Evolutionary conservation across 1,140 invertebrate species (phyloP).

Genomic region (Myzus persicae): DNA sequence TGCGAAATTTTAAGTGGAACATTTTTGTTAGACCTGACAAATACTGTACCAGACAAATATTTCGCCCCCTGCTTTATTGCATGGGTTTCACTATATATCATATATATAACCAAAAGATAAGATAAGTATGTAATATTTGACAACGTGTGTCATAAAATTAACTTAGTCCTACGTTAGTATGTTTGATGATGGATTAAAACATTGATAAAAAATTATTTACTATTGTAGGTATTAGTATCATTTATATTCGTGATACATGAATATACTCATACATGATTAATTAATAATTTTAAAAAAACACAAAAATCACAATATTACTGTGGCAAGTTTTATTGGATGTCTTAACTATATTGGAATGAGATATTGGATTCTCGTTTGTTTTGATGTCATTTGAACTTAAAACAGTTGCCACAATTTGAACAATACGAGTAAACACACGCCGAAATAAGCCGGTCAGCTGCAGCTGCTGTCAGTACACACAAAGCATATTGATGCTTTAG

Average conservation of each 20-base stretch:
- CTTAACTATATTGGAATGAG: background rate
- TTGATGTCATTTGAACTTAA: background rate
- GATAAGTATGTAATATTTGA: background rate
- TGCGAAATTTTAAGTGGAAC: background rate
- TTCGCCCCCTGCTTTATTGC: background rate
- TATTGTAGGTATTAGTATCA: background rate
- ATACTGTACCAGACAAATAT: background rate
- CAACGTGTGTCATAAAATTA: background rate
- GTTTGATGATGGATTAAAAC: background rate
- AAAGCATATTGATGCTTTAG: constrained; percentile 17
- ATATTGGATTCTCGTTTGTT: constrained; percentile 30
- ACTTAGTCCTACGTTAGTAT: background rate
- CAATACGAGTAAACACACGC: background rate
- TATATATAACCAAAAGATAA: too few relatives aligned
- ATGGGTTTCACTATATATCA: background rate
- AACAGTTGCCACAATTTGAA: background rate
- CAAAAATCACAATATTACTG: background rate
- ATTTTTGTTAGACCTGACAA: too few relatives aligned
- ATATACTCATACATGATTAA: background rate
- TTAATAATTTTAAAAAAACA: background rate
- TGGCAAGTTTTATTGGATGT: background rate
- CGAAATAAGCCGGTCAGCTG: background rate
- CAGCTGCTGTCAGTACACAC: constrained; percentile 17
- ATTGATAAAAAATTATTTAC: background rate
- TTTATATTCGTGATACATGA: background rate